A percentile compares a stretch with the other conserved stretches of the same genome.
phyloP scores from a whole-genome alignment of 2,888 invertebrate genomes.

The Listrodromus nycthemerus region DNA sequence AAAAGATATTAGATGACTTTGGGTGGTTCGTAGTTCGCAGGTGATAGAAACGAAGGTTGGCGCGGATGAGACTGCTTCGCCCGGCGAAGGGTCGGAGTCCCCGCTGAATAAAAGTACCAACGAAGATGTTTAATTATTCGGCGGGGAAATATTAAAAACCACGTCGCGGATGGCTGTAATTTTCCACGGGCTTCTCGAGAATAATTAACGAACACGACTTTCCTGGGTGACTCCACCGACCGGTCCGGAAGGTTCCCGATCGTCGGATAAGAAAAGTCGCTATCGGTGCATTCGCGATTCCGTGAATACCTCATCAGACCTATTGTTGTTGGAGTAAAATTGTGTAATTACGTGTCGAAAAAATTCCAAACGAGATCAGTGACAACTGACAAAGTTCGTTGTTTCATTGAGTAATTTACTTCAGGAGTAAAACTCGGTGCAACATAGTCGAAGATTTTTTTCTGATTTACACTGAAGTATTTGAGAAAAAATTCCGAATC shows the following conservation, averaged over 20 bases:
- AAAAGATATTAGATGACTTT: conserved; percentile 56
- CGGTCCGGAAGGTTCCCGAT: not conserved
- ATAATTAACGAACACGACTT: not conserved
- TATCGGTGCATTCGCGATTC: not conserved
- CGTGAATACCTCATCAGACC: not conserved
- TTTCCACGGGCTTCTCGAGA: not conserved
- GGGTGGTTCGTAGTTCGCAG: not conserved
- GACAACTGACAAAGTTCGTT: not conserved
- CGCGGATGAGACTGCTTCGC: not conserved
- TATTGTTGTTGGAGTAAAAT: not conserved
- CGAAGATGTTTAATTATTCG: not conserved
- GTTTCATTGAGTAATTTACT: too few species aligned
- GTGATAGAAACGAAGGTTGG: not conserved
- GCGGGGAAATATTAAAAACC: not conserved
- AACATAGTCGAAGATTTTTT: too few species aligned
- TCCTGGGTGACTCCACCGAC: too few species aligned
- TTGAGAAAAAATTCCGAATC: too few species aligned
- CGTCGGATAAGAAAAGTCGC: not conserved
- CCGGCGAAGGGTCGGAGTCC: not conserved
- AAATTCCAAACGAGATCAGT: too few species aligned
- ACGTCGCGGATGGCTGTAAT: not conserved
- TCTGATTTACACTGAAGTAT: too few species aligned
- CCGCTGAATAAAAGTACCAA: not conserved
- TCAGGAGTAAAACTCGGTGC: too few species aligned
- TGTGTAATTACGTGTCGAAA: too few species aligned